Conservation (phyloP, 1,140 invertebrate genomes). For the Helicorthomorpha holstii region DNA sequence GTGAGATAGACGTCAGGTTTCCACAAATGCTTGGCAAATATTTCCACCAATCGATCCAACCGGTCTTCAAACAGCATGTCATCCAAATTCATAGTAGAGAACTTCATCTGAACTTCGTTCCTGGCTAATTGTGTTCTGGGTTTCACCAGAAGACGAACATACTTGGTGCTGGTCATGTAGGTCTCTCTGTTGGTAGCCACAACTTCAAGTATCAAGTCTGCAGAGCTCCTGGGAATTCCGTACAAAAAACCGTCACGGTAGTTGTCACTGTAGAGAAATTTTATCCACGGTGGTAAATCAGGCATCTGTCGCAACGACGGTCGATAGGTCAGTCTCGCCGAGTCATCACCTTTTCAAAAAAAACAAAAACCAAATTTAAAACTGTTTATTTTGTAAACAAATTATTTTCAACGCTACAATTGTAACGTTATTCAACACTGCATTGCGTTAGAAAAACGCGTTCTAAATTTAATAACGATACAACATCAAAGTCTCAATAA, state of each 20-base stretch:
- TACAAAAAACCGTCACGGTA: slow-evolving; percentile 57
- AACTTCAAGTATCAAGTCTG: slow-evolving; percentile 22
- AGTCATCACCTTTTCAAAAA: too few relatives aligned
- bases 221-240: slow-evolving; percentile 42
- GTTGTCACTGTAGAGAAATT: slow-evolving; percentile 54
- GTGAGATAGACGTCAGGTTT: slow-evolving; percentile 48
- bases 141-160: neutral
- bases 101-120: slow-evolving; percentile 67
- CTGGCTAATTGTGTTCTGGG: slow-evolving; percentile 30
- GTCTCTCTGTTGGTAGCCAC: slow-evolving; percentile 9
- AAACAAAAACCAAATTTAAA: too few relatives aligned
- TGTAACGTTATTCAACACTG: too few relatives aligned
- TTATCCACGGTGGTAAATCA: slow-evolving; percentile 65
- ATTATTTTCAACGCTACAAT: too few relatives aligned
- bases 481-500: too few relatives aligned
- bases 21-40: slow-evolving; percentile 43
- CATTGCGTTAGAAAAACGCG: too few relatives aligned
- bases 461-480: too few relatives aligned
- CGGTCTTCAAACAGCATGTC: slow-evolving; percentile 50
- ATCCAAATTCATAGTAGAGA: slow-evolving; percentile 70
- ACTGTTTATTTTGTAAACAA: too few relatives aligned
- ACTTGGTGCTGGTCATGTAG: slow-evolving; percentile 6
- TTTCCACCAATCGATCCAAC: slow-evolving; percentile 49
- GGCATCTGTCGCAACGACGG: slow-evolving; percentile 48
- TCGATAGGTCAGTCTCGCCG: too few relatives aligned